These are phyloP conservation scores for Eilema caniola DNA, from an alignment of 2,888 invertebrate genomes.

Conservation along the genomic window DNA sequence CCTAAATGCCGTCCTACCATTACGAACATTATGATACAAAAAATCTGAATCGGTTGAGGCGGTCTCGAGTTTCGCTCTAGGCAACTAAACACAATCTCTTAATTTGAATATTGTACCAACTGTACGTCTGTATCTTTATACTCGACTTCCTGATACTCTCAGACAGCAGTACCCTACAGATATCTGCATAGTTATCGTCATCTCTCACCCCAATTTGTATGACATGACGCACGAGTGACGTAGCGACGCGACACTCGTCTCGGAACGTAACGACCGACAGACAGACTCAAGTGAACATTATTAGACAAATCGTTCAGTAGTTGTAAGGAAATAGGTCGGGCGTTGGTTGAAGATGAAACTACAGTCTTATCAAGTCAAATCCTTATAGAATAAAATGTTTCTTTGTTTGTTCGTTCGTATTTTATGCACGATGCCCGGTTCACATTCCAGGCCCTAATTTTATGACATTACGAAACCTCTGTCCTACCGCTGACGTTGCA, in stretches of 20 bases:
- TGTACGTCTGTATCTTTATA: neutral
- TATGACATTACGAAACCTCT: too few species aligned
- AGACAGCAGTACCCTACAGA: neutral
- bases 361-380: neutral
- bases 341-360: neutral
- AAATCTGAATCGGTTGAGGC: too few species aligned
- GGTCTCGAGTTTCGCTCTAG: too few species aligned
- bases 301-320: neutral
- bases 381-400: neutral
- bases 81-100: too few species aligned
- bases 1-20: too few species aligned
- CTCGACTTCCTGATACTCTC: neutral
- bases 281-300: conserved; percentile 4
- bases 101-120: too few species aligned
- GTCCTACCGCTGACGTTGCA: too few species aligned
- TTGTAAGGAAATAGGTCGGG: conserved; percentile 7
- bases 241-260: conserved; percentile 14
- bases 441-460: too few species aligned
- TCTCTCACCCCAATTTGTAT: conserved; percentile 16
- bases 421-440: too few species aligned
- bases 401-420: too few species aligned
- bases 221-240: conserved; percentile 31
- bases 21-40: too few species aligned
- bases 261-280: neutral
- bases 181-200: conserved; percentile 1